Evolutionary conservation across 2,888 invertebrate genomes (phyloP), one percentile per base, ranked within the genome.

Genomic region (Boloria euphrosyne): DNA sequence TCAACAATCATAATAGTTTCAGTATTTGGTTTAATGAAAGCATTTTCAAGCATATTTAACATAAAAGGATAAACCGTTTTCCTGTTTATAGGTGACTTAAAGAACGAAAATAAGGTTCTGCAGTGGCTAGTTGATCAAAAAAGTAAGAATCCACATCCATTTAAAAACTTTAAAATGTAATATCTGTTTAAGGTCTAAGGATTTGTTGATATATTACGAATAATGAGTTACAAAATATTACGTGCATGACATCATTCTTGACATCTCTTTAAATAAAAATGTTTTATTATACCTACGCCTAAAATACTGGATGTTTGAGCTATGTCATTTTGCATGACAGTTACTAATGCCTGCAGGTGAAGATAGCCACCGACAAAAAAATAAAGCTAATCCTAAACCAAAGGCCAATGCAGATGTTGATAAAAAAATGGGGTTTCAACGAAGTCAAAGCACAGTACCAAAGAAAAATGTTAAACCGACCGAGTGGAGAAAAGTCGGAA

Each of bases 101-200:
- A 95, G 95, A 96, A 97, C 90, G 97, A 97, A 95, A 96, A 96
- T 93, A 96, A 96, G 94, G 97, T 98, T 94, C 95, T 98, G 94
- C 96, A 96, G 94, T 98, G 97, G 97, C 96, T 98, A 93, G 94
- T 97, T 94, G 96, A 96, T 94, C 97, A 97, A 94, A 97, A 97
- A 96, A 97, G 97, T 97, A 97, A 97, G 97, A 94, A 94, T 93
- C 93, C 93, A 93, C 93, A 92, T 91, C 93, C 91, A 90, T 91
- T 87, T 87, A 81, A 82, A 84, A 81, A 80, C 62, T 74, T 77
- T 80, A 78, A 80, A 76, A 75, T 79, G 78, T 80, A 77, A 75
- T 76, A 69, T 77, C 71, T 74, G 71, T 73, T 76, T 80, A 80
- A 78, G 78, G 75, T 76, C 71, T 74, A 69, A 80, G 77, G 73